Base-by-base conservation (phyloP, 2,888 invertebrate genomes). In the Monoplex corrugatus region DNA sequence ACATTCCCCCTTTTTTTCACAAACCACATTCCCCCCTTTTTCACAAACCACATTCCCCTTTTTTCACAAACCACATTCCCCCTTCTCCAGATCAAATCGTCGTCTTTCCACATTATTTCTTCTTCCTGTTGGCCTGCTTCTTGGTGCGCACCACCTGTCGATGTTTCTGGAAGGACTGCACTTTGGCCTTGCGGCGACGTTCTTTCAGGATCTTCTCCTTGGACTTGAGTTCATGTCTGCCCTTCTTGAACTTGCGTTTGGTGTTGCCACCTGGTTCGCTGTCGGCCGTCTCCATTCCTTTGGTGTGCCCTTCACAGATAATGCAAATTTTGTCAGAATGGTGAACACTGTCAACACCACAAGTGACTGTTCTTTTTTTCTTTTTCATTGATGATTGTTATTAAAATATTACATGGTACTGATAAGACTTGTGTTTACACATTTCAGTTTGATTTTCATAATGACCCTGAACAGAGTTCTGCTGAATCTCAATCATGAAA, bases 121-220 rank as follows among this genome's bases (percentile, higher is more conserved):
- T n/a, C 75, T 45, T 28, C 38, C 57, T 83, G 45, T 87, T 87
- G n/a, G 72, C 89, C 32, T 63, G 57, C 40, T 80, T 68, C 50
- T 91, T 91, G 23, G 85, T 32, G 13, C 84, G n/a, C 43, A 91
- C 86, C n/a, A 92, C 90, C 40, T 93, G 92, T 89, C 94, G 89
- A n/a, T 94, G 92, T 87, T 94, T 94, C 90, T 95, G 95, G 90
- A 94, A 95, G 45, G 93, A 91, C 89, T 95, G 92, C 38, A 94
- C 90, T 89, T 94, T 93, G 5, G 93, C 94, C 90, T 95, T 95
- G 16, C 92, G 92, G 63, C 94, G 93, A 83, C 96, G 92, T 28
- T 93, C 92, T 91, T 96, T 96, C 88, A 96, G 89, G 78, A 96
- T 96, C 98, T 87, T 97, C 97, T 95, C 97, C 97, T 94, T 97